A percentile compares a stretch with the other conserved stretches of the same genome.
Evolutionary conservation across 2,113 vertebrate genomes (phyloP).

Genomic region (Spizaetus ornatus): DNA sequence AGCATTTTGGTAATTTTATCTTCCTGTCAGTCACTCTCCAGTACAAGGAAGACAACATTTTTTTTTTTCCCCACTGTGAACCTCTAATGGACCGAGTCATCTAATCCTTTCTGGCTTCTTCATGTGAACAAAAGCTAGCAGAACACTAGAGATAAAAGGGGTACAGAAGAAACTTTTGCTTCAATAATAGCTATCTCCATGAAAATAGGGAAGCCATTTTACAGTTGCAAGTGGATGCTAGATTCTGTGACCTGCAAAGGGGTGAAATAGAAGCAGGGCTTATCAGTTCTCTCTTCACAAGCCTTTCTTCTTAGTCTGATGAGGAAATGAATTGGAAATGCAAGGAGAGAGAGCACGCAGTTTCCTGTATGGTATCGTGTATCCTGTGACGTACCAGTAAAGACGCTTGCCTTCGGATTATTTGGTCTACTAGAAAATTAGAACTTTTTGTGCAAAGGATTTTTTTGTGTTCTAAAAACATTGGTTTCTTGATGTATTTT

Average conservation of each 20-base stretch:
- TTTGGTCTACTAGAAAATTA: background rate
- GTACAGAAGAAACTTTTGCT: background rate
- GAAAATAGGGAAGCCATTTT: background rate
- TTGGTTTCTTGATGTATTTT: background rate
- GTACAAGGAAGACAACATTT: background rate
- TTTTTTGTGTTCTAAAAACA: background rate
- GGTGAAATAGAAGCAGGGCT: background rate
- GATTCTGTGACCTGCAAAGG: background rate
- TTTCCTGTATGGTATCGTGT: background rate
- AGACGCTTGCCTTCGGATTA: background rate
- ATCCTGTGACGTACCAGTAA: background rate
- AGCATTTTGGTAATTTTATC: background rate
- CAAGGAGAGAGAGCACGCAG: background rate
- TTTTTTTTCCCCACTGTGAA: background rate
- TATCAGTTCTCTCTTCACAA: background rate
- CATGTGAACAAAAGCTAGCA: background rate
- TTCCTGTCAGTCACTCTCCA: background rate
- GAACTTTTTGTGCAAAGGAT: background rate
- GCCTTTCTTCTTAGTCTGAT: background rate
- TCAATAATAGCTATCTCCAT: background rate
- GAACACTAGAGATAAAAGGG: background rate
- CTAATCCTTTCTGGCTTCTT: background rate
- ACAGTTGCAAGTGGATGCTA: background rate
- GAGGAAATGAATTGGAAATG: background rate
- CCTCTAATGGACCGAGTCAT: background rate